Conservation (phyloP, 2,888 invertebrate species). For the Operophtera brumata region DNA sequence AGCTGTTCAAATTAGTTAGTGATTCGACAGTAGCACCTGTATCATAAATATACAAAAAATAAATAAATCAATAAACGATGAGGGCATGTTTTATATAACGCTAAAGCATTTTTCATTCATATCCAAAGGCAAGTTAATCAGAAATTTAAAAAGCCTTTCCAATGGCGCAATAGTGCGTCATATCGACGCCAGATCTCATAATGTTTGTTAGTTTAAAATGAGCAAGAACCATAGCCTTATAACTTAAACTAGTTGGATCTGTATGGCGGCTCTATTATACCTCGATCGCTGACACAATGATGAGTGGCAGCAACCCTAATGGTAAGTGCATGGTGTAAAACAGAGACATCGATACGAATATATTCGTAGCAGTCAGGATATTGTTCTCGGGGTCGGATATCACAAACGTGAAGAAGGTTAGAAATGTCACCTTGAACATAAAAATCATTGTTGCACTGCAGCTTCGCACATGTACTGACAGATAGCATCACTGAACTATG, state of each 20-base stretch:
- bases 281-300: constrained; percentile 88
- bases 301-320: constrained; percentile 88
- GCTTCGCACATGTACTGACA: background rate
- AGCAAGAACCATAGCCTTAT: constrained; percentile 64
- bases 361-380: constrained; percentile 88
- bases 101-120: background rate
- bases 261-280: constrained; percentile 71
- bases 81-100: background rate
- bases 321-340: constrained; percentile 94
- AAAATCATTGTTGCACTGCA: constrained; percentile 33
- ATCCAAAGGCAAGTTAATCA: background rate
- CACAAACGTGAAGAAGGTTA: constrained; percentile 92
- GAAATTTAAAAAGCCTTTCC: background rate
- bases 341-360: constrained; percentile 92
- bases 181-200: background rate
- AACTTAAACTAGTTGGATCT: constrained; percentile 30
- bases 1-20: background rate
- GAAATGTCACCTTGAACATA: constrained; percentile 86
- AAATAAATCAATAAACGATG: too few relatives aligned
- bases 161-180: background rate
- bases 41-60: too few relatives aligned
- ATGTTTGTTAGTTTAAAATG: constrained; percentile 52
- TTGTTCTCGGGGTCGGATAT: constrained; percentile 84
- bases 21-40: background rate
- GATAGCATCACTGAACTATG: constrained; percentile 12